These are phyloP conservation scores for Engraulis encrasicolus DNA, from an alignment of 2,113 vertebrate genomes.

Conservation along the genomic window DNA sequence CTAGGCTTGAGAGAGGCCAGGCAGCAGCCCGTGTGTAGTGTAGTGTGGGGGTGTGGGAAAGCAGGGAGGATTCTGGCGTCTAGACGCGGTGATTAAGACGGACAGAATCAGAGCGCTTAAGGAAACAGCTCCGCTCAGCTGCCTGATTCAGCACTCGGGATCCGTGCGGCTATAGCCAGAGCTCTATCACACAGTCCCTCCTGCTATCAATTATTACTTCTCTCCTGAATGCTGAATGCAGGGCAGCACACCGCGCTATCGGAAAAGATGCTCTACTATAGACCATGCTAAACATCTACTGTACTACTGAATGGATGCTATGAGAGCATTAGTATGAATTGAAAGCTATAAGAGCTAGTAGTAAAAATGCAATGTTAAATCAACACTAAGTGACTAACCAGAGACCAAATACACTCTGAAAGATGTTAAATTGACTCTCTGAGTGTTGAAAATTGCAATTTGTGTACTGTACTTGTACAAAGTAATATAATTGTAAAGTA, in stretches of 20 bases:
- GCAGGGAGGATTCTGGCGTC: not conserved
- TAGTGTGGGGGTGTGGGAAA: conserved; percentile 8
- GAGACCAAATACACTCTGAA: too few relatives aligned
- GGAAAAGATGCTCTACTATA: not conserved
- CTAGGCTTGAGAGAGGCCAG: too few relatives aligned
- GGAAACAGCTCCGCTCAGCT: not conserved
- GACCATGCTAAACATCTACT: not conserved
- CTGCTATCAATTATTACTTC: not conserved
- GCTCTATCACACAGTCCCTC: not conserved
- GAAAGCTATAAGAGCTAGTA: not conserved
- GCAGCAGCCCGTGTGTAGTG: too few relatives aligned
- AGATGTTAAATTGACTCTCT: too few relatives aligned
- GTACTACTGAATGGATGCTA: not conserved
- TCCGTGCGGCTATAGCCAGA: not conserved
- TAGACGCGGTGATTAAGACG: conserved; percentile 19
- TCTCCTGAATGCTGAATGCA: not conserved
- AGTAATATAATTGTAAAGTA: too few relatives aligned
- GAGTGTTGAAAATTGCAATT: too few relatives aligned
- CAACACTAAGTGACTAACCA: not conserved
- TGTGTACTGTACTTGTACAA: too few relatives aligned
- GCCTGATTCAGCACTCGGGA: not conserved
- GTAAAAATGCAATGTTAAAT: not conserved
- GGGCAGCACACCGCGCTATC: too few relatives aligned
- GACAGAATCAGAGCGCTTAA: not conserved
- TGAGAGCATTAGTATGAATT: not conserved